Evolutionary conservation across 1,140 invertebrate species (phyloP).

Genomic region (Drosophila lacteicornis): DNA sequence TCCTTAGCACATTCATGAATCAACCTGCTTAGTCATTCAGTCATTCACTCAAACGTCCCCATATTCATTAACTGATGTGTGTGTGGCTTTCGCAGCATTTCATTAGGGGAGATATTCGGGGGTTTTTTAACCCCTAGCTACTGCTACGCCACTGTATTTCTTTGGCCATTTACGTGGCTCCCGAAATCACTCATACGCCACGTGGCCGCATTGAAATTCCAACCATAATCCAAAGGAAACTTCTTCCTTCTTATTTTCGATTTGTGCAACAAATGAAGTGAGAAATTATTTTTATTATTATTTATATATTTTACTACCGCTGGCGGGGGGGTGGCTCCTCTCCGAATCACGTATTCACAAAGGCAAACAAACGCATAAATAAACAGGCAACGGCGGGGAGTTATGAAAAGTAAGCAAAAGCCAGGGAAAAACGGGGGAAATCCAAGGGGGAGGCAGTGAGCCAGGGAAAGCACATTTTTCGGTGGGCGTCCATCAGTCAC

Average conservation of each 20-base stretch:
- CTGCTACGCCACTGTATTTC: not conserved
- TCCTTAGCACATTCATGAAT: constrained; percentile 9
- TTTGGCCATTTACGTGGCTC: not conserved
- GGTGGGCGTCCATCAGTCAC: constrained; percentile 69
- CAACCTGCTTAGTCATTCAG: constrained; percentile 21
- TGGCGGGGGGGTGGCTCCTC: not conserved
- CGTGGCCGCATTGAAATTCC: constrained; percentile 39
- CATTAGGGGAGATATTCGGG: not conserved
- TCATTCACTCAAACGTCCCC: constrained; percentile 23
- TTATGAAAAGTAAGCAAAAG: constrained; percentile 49
- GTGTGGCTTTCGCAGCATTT: constrained; percentile 9
- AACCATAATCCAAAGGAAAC: constrained; percentile 46
- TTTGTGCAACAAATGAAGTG: constrained; percentile 82
- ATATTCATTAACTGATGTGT: constrained; percentile 34
- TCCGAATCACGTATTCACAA: constrained; percentile 77
- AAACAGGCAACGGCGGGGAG: constrained; percentile 50
- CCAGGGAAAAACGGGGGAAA: constrained; percentile 9
- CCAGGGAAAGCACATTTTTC: constrained; percentile 37
- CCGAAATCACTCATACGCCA: constrained; percentile 61
- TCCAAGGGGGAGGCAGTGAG: constrained; percentile 4
- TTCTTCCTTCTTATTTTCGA: constrained; percentile 59
- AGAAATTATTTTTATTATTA: constrained; percentile 80
- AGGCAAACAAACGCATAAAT: constrained; percentile 81
- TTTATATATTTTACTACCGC: constrained; percentile 71
- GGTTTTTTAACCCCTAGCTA: too few relatives aligned